Evolutionary conservation across 2,888 invertebrate genomes (phyloP).

Genomic region (Cephus spinipes): DNA sequence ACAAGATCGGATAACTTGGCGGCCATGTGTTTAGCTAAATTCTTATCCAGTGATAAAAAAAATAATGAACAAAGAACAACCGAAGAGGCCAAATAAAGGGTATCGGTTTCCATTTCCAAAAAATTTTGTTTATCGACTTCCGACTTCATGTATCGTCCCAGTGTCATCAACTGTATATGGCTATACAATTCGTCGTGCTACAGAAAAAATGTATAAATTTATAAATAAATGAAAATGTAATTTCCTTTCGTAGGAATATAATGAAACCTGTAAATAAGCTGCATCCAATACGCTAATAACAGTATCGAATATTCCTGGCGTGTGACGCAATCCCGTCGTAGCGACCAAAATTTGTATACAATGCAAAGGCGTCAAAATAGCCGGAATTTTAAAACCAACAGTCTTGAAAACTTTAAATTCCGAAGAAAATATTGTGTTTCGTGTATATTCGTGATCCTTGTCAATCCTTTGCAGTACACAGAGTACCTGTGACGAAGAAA

Average conservation of each 20-base stretch:
- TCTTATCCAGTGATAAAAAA: conserved; percentile 24
- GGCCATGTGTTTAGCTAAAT: conserved; percentile 15
- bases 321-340: conserved; percentile 30
- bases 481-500: conserved; percentile 39
- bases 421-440: conserved; percentile 35
- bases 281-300: conserved; percentile 42
- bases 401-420: conserved; percentile 53
- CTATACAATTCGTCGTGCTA: conserved; percentile 37
- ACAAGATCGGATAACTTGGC: conserved; percentile 24
- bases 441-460: conserved; percentile 39
- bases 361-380: conserved; percentile 38
- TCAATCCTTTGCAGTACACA: conserved; percentile 44
- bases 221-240: conserved; percentile 4
- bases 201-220: conserved; percentile 2
- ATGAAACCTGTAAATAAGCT: conserved; percentile 48
- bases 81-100: conserved; percentile 35
- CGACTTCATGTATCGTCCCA: conserved; percentile 10
- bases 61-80: conserved; percentile 38
- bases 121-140: conserved; percentile 2
- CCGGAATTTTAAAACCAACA: conserved; percentile 44
- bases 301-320: conserved; percentile 30
- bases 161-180: conserved; percentile 29
- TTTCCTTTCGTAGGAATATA: background rate
- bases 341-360: conserved; percentile 46
- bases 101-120: conserved; percentile 31